Percentiles rank a stretch among this genome's conserved stretches.
phyloP scores from a whole-genome alignment of 2,888 invertebrate species.

The Plagiodera versicolora region DNA sequence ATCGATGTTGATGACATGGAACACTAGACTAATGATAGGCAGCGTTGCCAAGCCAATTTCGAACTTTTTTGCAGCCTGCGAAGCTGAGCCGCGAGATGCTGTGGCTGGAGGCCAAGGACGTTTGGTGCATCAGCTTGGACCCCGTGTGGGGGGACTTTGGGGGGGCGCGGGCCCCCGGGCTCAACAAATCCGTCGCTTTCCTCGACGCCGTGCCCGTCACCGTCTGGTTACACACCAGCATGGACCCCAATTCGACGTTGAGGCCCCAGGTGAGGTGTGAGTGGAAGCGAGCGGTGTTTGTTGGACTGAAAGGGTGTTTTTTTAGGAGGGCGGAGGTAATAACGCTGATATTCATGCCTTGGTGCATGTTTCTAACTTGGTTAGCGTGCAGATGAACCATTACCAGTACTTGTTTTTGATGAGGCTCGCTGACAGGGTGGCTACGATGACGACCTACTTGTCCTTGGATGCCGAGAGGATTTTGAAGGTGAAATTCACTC shows the following conservation, averaged over 20 bases:
- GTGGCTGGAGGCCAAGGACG: constrained; percentile 84
- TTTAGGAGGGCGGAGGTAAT: neutral
- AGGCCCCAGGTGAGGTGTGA: constrained; percentile 13
- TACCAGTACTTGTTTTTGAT: constrained; percentile 89
- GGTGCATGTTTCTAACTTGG: constrained; percentile 79
- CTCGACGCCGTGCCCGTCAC: constrained; percentile 86
- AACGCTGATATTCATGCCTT: constrained; percentile 77
- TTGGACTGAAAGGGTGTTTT: too few species aligned
- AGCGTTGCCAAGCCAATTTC: too few species aligned
- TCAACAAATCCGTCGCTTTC: constrained; percentile 75
- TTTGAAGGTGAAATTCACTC: constrained; percentile 54
- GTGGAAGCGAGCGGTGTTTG: too few species aligned
- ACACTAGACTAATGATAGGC: too few species aligned
- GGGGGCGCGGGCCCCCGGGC: constrained; percentile 76
- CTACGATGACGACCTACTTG: constrained; percentile 78
- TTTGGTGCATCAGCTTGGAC: constrained; percentile 87
- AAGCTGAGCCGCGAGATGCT: constrained; percentile 54
- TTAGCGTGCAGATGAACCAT: constrained; percentile 90
- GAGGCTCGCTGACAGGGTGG: constrained; percentile 77
- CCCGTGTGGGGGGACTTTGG: constrained; percentile 93
- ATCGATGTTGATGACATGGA: too few species aligned
- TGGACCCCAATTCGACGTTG: constrained; percentile 53
- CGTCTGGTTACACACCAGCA: constrained; percentile 71
- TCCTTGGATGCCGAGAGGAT: constrained; percentile 77
- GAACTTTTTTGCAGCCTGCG: neutral